Evolutionary conservation across 2,888 invertebrate species (phyloP), one percentile per base, ranked within the genome.

Genomic region (Baccha elongata): DNA sequence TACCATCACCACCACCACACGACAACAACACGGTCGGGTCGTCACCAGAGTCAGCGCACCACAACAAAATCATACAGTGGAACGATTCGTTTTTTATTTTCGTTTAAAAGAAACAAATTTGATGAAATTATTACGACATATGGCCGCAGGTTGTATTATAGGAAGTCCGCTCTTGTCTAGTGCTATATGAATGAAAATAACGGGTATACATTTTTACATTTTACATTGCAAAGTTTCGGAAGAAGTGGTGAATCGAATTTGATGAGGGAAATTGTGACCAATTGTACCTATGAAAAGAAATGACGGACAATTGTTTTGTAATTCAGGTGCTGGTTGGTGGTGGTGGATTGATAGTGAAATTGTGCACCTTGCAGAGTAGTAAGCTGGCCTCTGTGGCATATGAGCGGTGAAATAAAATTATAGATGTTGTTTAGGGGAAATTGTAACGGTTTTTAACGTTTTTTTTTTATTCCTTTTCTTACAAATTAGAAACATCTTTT

Each of bases 211-310:
- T n/a, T n/a, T n/a, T n/a, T n/a, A n/a, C n/a, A 78, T 65, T 78
- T 65, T 13, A 40, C 67, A 58, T 8, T 6, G 29, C 50, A n/a
- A 48, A 52, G 72, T 68, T 78, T 83, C 68, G 73, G 72, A 73
- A 73, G 78, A 73, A 83, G 73, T 83, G 72, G 73, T 83, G 72
- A 68, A 78, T 83, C 83, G 67, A 72, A 83, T 78, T 68, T 55
- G 83, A 83, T 46, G 78, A 83, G 83, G 78, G 68, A 73, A 83
- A 83, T 78, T 83, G 78, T 83, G 78, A 72, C 78, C 72, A 78
- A 78, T 78, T 73, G 62, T 64, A 44, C n/a, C n/a, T n/a, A n/a
- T 23, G 32, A n/a, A n/a, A n/a, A n/a, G n/a, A n/a, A n/a, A 29
- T 17, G 26, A 58, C 35, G 7, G 15, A 60, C 40, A 50, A 60